Percentiles rank a stretch among this genome's conserved stretches.
phyloP scores from a whole-genome alignment of 1,140 invertebrate species.

The Rhopalosiphum maidis region DNA sequence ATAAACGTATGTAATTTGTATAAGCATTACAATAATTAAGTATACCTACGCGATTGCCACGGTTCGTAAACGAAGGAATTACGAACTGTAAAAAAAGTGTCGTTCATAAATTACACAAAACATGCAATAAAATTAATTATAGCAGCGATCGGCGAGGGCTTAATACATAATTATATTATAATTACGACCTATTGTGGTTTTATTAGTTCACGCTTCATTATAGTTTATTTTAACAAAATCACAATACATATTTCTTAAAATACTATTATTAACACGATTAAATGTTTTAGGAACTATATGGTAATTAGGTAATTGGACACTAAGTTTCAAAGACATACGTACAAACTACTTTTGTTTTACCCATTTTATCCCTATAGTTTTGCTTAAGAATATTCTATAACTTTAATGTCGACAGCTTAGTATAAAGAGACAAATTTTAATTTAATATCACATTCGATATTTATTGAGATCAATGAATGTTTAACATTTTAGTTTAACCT shows the following conservation, averaged over 20 bases:
- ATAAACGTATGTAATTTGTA: constrained; percentile 43
- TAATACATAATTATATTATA: neutral
- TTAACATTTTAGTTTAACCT: neutral
- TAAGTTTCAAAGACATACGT: neutral
- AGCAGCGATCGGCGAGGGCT: neutral
- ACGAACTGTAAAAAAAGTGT: neutral
- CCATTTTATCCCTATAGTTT: neutral
- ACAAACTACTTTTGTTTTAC: neutral
- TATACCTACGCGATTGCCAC: constrained; percentile 36
- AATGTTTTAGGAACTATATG: neutral
- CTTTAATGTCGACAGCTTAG: neutral
- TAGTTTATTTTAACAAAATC: neutral
- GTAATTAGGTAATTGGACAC: neutral
- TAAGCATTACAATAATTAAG: constrained; percentile 42
- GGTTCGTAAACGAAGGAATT: constrained; percentile 36
- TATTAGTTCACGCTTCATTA: neutral
- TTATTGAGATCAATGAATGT: neutral
- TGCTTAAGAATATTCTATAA: neutral
- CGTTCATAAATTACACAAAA: neutral
- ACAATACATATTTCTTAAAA: neutral
- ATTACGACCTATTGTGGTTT: neutral
- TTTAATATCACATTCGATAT: neutral
- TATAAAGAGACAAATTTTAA: neutral
- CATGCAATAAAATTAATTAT: constrained; percentile 3
- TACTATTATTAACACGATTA: neutral